Conservation (phyloP, 1,140 invertebrate genomes). For the Drosophila elegans region DNA sequence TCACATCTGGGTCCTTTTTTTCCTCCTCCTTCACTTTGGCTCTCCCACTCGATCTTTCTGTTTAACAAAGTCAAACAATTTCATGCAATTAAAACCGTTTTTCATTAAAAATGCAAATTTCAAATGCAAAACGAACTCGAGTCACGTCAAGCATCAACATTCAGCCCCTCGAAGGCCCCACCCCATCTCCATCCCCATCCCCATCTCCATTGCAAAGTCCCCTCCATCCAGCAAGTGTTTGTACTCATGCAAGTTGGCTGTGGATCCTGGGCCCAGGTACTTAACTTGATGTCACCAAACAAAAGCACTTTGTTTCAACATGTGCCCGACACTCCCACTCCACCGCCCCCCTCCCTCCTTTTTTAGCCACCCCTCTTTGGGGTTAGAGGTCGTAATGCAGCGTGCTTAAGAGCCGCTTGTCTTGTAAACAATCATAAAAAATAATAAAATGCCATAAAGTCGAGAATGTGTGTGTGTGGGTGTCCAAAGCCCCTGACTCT, state of each 20-base stretch:
- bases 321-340: conserved; percentile 57
- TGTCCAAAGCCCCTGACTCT: not conserved
- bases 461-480: conserved; percentile 39
- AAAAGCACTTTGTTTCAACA: conserved; percentile 82
- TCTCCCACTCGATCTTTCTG: conserved; percentile 46
- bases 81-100: conserved; percentile 82
- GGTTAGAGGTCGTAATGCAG: conserved; percentile 66
- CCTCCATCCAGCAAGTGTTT: conserved; percentile 52
- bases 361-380: not conserved
- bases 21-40: not conserved
- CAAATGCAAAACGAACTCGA: conserved; percentile 79
- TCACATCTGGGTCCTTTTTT: not conserved
- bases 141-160: conserved; percentile 75
- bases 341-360: conserved; percentile 1
- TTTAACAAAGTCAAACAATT: conserved; percentile 83
- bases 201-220: not conserved
- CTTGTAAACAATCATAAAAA: conserved; percentile 83
- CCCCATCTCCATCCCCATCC: not conserved
- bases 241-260: conserved; percentile 62
- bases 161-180: conserved; percentile 8
- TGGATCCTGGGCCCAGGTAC: conserved; percentile 63
- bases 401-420: conserved; percentile 76
- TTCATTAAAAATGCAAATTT: conserved; percentile 83
- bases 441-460: conserved; percentile 81
- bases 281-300: conserved; percentile 83